Evolutionary conservation across 2,888 invertebrate genomes (phyloP).

Genomic region (Euclidia mi): DNA sequence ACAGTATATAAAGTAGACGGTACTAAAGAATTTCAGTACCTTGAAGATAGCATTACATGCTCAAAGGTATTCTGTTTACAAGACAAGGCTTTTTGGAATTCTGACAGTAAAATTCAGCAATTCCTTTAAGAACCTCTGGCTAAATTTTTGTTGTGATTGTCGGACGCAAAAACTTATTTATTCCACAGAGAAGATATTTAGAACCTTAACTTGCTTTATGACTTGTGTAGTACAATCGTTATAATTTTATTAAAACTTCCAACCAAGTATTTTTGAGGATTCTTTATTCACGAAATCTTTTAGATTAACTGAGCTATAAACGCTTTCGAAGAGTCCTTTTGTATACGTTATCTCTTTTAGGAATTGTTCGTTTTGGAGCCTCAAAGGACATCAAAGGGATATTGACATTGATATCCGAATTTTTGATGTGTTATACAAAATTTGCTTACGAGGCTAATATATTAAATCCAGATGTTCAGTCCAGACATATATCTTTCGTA

Average conservation of each 20-base stretch:
- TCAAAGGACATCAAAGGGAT: slow-evolving; percentile 37
- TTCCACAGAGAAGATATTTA: slow-evolving; percentile 19
- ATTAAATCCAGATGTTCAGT: slow-evolving; percentile 26
- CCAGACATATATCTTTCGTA: slow-evolving; percentile 27
- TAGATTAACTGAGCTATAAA: slow-evolving; percentile 44
- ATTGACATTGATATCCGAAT: slow-evolving; percentile 43
- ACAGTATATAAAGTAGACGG: background rate
- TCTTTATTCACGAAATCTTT: slow-evolving; percentile 42
- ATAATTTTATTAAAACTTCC: slow-evolving; percentile 41
- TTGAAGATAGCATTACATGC: no score
- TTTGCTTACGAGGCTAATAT: slow-evolving; percentile 15
- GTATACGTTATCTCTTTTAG: slow-evolving; percentile 41
- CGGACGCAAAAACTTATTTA: slow-evolving; percentile 11
- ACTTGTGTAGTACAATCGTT: slow-evolving; percentile 33
- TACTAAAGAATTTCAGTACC: background rate
- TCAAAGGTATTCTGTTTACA: no score
- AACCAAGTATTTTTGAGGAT: slow-evolving; percentile 43
- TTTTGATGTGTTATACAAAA: slow-evolving; percentile 19
- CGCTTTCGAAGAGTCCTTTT: slow-evolving; percentile 25
- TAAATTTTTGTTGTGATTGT: slow-evolving; percentile 14
- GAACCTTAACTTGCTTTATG: slow-evolving; percentile 33
- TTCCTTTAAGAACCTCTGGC: background rate
- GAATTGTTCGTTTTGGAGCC: slow-evolving; percentile 40
- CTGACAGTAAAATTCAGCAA: slow-evolving; percentile 7
- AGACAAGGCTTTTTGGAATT: slow-evolving; percentile 5